Evolutionary conservation across 2,888 invertebrate genomes (phyloP).

Genomic region (Sinelater perroti): DNA sequence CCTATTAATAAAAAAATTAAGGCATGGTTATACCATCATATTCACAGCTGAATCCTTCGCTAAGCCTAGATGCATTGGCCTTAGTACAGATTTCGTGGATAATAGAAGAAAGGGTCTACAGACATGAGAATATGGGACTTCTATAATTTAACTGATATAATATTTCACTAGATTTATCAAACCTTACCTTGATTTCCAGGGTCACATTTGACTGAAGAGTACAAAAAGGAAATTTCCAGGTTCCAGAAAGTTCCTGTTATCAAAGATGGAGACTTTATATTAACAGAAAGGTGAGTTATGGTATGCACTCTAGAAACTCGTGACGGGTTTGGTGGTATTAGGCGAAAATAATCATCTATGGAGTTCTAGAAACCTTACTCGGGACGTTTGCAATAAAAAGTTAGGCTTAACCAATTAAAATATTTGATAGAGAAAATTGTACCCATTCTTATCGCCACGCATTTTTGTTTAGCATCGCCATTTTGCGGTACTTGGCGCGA

Average conservation of each 20-base stretch:
- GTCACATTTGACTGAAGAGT: constrained; percentile 64
- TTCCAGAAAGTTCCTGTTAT: constrained; percentile 68
- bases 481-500: constrained; percentile 71
- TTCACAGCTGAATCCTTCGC: too few relatives aligned
- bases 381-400: not conserved
- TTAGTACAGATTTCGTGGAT: too few relatives aligned
- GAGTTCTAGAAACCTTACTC: too few relatives aligned
- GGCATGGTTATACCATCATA: too few relatives aligned
- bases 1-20: too few relatives aligned
- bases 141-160: not conserved
- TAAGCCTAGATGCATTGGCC: too few relatives aligned
- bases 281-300: constrained; percentile 63
- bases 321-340: too few relatives aligned
- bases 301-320: not conserved
- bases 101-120: too few relatives aligned
- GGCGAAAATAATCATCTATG: too few relatives aligned
- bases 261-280: constrained; percentile 64
- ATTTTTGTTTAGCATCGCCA: constrained; percentile 78
- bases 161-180: not conserved
- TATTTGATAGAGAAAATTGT: not conserved
- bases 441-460: not conserved
- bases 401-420: not conserved
- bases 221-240: constrained; percentile 61
- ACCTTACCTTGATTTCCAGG: constrained; percentile 50
- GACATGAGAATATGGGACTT: not conserved